A percentile compares a stretch with the other conserved stretches of the same genome.
Conservation (phyloP, 2,888 invertebrate species). For the Tetramorium bicarinatum region DNA sequence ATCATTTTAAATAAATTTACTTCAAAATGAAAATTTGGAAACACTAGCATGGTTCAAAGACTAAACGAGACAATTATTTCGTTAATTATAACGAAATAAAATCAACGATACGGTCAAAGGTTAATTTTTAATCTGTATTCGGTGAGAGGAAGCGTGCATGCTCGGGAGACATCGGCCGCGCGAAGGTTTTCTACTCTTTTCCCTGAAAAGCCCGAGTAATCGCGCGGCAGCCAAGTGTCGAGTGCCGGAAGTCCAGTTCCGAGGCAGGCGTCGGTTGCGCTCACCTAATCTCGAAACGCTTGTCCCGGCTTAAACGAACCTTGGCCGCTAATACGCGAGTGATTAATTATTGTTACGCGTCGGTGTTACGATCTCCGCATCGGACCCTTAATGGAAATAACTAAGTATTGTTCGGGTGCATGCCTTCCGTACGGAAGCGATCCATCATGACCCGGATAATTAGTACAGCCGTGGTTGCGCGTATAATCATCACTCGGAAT, state of each 20-base stretch:
- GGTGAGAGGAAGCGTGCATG: not conserved
- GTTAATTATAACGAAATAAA: slow-evolving; percentile 17
- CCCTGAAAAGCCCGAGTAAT: slow-evolving; percentile 32
- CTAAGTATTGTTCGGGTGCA: slow-evolving; percentile 81
- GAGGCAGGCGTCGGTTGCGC: slow-evolving; percentile 50
- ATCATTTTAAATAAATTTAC: slow-evolving; percentile 1
- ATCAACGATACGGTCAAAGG: not conserved
- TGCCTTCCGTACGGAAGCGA: slow-evolving; percentile 81
- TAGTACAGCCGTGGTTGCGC: slow-evolving; percentile 80
- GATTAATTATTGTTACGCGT: slow-evolving; percentile 77
- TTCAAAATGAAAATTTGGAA: not conserved
- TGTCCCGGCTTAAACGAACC: slow-evolving; percentile 72
- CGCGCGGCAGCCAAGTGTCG: slow-evolving; percentile 55
- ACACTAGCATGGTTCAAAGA: not conserved
- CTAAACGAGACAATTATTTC: not conserved
- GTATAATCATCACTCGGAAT: slow-evolving; percentile 82
- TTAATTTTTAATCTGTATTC: slow-evolving; percentile 1
- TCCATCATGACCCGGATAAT: slow-evolving; percentile 83
- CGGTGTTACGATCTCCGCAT: slow-evolving; percentile 66
- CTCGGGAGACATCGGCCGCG: slow-evolving; percentile 10
- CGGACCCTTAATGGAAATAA: slow-evolving; percentile 80
- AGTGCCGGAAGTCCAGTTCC: slow-evolving; percentile 60
- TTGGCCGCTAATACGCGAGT: slow-evolving; percentile 73
- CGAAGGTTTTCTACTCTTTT: slow-evolving; percentile 23
- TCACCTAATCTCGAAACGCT: slow-evolving; percentile 63